These are phyloP conservation scores for Spisula subtruncata DNA, from an alignment of 2,888 invertebrate genomes.

Conservation along the genomic window DNA sequence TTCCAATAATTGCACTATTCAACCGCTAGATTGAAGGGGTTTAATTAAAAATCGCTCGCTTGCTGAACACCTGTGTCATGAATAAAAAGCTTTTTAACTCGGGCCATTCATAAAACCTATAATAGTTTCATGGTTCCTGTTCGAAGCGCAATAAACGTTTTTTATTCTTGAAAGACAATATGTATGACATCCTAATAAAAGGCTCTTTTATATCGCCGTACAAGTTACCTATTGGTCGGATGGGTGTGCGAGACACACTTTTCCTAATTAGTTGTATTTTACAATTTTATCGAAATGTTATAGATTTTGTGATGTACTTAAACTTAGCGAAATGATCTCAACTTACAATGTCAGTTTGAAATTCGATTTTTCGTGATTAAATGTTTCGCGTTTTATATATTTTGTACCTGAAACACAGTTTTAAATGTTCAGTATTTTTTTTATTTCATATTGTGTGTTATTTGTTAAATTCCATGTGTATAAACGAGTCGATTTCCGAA, in stretches of 20 bases:
- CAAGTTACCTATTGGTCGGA: slow-evolving; percentile 50
- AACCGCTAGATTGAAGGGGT: slow-evolving; percentile 29
- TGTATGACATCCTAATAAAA: slow-evolving; percentile 41
- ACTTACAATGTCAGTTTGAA: slow-evolving; percentile 5
- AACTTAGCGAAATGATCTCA: background rate
- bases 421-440: background rate
- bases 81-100: slow-evolving; percentile 35
- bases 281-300: slow-evolving; percentile 54
- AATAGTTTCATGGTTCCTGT: slow-evolving; percentile 46
- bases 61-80: slow-evolving; percentile 51
- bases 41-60: slow-evolving; percentile 34
- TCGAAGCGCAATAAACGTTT: slow-evolving; percentile 48
- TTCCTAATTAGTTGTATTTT: slow-evolving; percentile 42
- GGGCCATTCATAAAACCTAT: slow-evolving; percentile 49
- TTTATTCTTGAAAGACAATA: slow-evolving; percentile 49
- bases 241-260: slow-evolving; percentile 18
- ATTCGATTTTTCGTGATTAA: slow-evolving; percentile 11
- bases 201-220: slow-evolving; percentile 38
- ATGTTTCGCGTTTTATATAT: background rate
- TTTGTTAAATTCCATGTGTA: background rate
- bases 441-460: background rate
- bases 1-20: slow-evolving; percentile 15
- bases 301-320: slow-evolving; percentile 42
- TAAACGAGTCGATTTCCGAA: background rate
- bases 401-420: background rate